Evolutionary conservation across 2,888 invertebrate genomes (phyloP), one percentile per base, ranked within the genome.

Genomic region (Yponomeuta evonymella): DNA sequence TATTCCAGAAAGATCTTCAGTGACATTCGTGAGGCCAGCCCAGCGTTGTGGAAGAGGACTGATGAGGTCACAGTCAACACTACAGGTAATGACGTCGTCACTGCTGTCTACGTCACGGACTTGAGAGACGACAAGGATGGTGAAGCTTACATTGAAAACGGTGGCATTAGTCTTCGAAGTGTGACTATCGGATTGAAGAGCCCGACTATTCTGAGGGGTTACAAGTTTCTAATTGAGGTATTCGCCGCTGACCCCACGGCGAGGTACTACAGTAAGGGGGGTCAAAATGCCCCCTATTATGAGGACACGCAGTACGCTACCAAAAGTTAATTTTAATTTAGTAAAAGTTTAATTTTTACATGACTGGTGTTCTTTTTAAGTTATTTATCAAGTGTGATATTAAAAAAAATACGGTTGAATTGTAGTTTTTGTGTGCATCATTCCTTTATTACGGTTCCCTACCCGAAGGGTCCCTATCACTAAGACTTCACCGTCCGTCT

Each of bases 161-260:
- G 91, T 0, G 90, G 90, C 0, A 72, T 90, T 30, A 90, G 89
- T 0, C 77, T 75, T 2, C 85, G 82, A 23, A 84, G 78, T 77
- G 90, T 90, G 1, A 87, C 87, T 0, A 78, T 91, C 4, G 82
- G 75, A 0, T 67, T 92, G 67, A 86, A 86, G 63, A 90, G 90
- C 73, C 90, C 90, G 0, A 77, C 83, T 0, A 79, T 89, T 36
- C 75, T 92, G 6, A 79, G 89, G 73, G 91, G 90, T 0, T 90
- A 89, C 72, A 87, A 81, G 70, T 91, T 91, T 72, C 75, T 79
- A 73, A 78, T 92, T 11, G 88, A 90, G 76, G 89, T 91, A 15
- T 91, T 79, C 67, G 82, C 81, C 0, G 79, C 74, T 29, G 77
- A 82, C 69, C 81, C 84, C 0, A 83, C 76, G 43, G 75, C 75